phyloP scores from a whole-genome alignment of 2,888 invertebrate genomes.

The Arrhopalites spinosus region DNA sequence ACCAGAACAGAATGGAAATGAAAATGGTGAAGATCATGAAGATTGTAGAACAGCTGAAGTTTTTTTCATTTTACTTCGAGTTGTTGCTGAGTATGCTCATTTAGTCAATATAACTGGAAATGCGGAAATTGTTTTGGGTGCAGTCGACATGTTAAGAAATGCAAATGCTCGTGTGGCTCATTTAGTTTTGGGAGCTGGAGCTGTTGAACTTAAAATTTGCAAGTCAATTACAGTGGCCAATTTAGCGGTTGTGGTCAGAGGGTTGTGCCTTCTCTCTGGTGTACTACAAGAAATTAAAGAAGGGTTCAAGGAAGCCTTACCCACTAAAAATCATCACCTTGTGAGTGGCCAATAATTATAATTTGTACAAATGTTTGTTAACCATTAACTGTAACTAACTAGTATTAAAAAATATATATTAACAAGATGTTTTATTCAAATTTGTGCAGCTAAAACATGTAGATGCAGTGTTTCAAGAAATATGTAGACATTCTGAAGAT shows the following conservation, averaged over 20 bases:
- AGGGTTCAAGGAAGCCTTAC: constrained; percentile 48
- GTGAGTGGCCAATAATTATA: constrained; percentile 43
- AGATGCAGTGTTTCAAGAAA: constrained; percentile 76
- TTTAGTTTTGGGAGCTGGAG: constrained; percentile 93
- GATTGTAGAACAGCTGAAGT: constrained; percentile 52
- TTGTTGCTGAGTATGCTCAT: constrained; percentile 53
- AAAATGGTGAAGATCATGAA: constrained; percentile 4
- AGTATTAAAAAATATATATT: too few species aligned
- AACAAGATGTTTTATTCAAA: constrained; percentile 14
- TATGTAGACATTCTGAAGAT: constrained; percentile 87
- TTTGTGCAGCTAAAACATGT: constrained; percentile 58
- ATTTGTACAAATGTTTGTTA: not conserved
- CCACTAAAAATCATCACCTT: constrained; percentile 55
- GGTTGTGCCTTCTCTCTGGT: constrained; percentile 72
- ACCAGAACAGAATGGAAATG: constrained; percentile 16
- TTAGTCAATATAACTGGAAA: constrained; percentile 51
- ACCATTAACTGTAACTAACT: too few species aligned
- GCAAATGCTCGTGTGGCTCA: constrained; percentile 90
- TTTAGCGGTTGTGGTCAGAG: constrained; percentile 82
- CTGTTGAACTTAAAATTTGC: constrained; percentile 89
- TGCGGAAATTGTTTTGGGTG: constrained; percentile 57
- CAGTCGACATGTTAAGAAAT: constrained; percentile 85
- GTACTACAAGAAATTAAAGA: constrained; percentile 50
- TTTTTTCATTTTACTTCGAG: constrained; percentile 54
- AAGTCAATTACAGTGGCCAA: constrained; percentile 95